Percentiles rank a stretch among this genome's conserved stretches.
phyloP scores from a whole-genome alignment of 2,888 invertebrate genomes.

The Ophion obscuratus region DNA sequence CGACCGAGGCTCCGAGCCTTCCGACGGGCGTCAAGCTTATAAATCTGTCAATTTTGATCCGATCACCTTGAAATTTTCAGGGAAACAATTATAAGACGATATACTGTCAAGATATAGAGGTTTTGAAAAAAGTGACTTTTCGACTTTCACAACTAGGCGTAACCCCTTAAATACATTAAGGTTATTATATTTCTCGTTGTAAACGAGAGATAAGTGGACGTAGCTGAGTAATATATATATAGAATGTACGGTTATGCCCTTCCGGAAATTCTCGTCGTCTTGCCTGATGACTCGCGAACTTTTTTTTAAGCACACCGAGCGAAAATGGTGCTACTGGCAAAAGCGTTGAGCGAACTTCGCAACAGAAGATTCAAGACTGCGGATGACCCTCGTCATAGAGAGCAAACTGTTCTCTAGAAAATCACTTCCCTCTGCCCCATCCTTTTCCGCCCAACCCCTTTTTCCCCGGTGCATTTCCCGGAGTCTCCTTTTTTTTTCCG shows the following conservation, averaged over 20 bases:
- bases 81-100: no score
- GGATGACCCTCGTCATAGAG: constrained; percentile 40
- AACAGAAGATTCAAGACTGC: constrained; percentile 21
- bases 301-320: neutral
- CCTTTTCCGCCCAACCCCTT: neutral
- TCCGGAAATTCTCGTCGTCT: neutral
- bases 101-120: no score
- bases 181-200: no score
- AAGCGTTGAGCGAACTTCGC: constrained; percentile 14
- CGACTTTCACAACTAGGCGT: no score
- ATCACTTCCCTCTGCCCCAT: neutral
- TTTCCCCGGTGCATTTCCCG: constrained; percentile 37
- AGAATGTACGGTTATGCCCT: neutral
- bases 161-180: no score
- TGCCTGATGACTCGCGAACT: neutral
- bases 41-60: no score
- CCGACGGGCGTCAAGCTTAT: no score
- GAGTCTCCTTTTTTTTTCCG: constrained; percentile 15
- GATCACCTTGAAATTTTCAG: no score
- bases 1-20: no score
- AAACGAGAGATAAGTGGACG: no score
- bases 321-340: neutral
- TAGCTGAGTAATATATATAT: neutral
- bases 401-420: constrained; percentile 37
- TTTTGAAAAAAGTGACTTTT: no score